These are phyloP conservation scores for Typhlomys cinereus DNA, from an alignment of 2,113 vertebrate species.

Conservation along the genomic window DNA sequence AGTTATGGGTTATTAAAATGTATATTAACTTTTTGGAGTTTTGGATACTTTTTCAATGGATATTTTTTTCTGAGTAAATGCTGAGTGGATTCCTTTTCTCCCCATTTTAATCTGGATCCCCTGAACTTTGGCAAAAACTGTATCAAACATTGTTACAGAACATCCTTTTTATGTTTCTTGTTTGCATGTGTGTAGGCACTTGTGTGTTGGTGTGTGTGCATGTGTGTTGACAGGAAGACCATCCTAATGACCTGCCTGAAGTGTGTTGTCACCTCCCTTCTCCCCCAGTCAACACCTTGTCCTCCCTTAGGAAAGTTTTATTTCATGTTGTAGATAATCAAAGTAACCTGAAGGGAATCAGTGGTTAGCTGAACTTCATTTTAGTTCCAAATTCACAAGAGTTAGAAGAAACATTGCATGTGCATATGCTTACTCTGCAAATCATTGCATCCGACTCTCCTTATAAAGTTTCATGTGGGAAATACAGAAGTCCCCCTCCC, in stretches of 20 bases:
- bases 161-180: background rate
- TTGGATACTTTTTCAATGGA: no score
- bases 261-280: background rate
- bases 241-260: background rate
- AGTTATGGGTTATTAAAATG: background rate
- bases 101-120: background rate
- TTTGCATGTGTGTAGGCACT: background rate
- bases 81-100: background rate
- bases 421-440: background rate
- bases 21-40: background rate
- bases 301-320: background rate
- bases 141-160: background rate
- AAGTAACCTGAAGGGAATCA: background rate
- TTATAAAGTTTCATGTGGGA: background rate
- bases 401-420: background rate
- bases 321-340: background rate
- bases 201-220: background rate
- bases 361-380: background rate
- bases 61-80: conserved; percentile 45
- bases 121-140: background rate
- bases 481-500: background rate
- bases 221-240: background rate
- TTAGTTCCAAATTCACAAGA: background rate
- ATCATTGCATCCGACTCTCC: background rate
- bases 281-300: background rate